These are phyloP conservation scores for Pantherophis guttatus DNA, from an alignment of 2,113 vertebrate genomes.

Conservation along the genomic window DNA sequence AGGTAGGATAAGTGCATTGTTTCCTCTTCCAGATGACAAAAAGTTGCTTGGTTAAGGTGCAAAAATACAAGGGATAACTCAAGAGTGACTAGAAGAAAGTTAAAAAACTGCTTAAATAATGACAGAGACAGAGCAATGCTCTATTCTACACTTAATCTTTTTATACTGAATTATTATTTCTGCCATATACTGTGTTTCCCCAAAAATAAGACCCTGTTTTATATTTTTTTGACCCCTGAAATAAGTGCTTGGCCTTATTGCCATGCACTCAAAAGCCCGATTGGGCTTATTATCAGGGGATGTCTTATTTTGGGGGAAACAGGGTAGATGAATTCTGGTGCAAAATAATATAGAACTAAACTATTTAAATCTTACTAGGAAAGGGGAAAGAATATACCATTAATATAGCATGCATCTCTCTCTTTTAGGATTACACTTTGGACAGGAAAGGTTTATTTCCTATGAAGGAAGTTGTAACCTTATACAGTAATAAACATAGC, in stretches of 20 bases:
- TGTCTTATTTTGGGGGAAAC: too few relatives aligned
- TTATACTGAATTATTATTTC: background rate
- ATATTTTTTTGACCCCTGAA: too few relatives aligned
- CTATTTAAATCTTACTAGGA: background rate
- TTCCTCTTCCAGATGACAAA: background rate
- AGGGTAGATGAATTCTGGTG: background rate
- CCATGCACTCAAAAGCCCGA: too few relatives aligned
- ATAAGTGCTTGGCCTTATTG: too few relatives aligned
- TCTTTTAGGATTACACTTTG: background rate
- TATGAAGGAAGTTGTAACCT: background rate
- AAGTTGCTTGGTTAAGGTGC: background rate
- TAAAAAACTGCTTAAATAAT: background rate
- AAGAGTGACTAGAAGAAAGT: background rate
- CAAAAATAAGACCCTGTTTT: too few relatives aligned
- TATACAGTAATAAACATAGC: background rate
- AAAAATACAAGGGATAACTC: background rate
- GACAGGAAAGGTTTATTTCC: slow-evolving; percentile 21
- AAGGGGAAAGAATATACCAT: background rate
- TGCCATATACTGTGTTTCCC: background rate
- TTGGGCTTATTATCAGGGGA: too few relatives aligned
- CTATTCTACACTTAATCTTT: background rate
- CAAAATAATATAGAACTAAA: background rate
- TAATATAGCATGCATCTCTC: slow-evolving; percentile 31
- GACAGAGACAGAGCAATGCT: background rate
- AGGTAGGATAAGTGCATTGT: background rate